A percentile compares a stretch with the other conserved stretches of the same genome.
These are phyloP conservation scores for Branchellion lobata DNA, from an alignment of 2,888 invertebrate species.

Conservation along the genomic window DNA sequence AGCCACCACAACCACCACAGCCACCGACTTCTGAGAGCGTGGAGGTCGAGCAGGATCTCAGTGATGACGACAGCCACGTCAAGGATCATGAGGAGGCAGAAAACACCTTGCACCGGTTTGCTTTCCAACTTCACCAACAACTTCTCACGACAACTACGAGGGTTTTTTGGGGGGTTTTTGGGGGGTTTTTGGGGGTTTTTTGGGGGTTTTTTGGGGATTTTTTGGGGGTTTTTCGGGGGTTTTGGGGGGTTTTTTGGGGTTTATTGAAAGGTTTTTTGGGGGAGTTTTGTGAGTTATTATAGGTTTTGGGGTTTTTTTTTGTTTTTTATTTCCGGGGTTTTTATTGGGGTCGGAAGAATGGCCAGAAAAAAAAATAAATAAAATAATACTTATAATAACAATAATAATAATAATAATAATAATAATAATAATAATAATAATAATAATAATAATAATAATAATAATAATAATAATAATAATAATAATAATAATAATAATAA, in stretches of 20 bases:
- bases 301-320: too few species aligned
- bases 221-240: too few species aligned
- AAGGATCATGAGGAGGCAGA: conserved; percentile 50
- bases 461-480: conserved; percentile 7
- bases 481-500: conserved; percentile 20
- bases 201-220: too few species aligned
- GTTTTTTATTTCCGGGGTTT: too few species aligned
- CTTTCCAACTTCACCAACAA: conserved; percentile 49
- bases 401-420: neutral
- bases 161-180: neutral
- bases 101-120: conserved; percentile 49
- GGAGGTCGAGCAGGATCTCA: conserved; percentile 51
- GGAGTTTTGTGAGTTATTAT: too few species aligned
- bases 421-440: conserved; percentile 26
- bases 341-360: too few species aligned
- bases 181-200: neutral
- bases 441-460: conserved; percentile 23
- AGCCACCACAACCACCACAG: too few species aligned
- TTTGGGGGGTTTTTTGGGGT: too few species aligned
- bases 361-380: too few species aligned
- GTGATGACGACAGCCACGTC: conserved; percentile 51
- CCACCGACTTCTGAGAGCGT: conserved; percentile 49
- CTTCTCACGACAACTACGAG: conserved; percentile 49
- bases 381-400: too few species aligned
- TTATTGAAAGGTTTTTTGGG: too few species aligned